phyloP scores from a whole-genome alignment of 2,113 vertebrate species.

The Neotoma lepida region DNA sequence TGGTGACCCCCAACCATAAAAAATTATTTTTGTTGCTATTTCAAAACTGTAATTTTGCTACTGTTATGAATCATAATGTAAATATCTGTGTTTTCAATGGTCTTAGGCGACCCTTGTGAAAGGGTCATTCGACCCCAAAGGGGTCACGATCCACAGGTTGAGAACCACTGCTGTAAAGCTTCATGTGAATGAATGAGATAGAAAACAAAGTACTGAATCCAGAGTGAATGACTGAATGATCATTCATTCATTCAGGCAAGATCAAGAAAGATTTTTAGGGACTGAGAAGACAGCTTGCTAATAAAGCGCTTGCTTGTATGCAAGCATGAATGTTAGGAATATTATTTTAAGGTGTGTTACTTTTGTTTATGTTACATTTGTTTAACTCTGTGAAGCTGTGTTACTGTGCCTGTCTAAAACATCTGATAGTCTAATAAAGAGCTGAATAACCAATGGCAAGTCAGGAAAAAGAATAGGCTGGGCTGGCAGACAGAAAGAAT shows the following conservation, averaged over 20 bases:
- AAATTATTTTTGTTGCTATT: neutral
- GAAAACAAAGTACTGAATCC: slow-evolving; percentile 33
- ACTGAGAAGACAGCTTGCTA: neutral
- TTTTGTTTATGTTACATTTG: too few species aligned
- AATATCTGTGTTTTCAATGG: neutral
- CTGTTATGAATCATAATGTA: neutral
- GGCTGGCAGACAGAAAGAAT: too few species aligned
- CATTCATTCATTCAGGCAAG: slow-evolving; percentile 5
- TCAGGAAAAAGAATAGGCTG: too few species aligned
- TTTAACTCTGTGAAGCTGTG: too few species aligned
- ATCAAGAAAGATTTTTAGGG: neutral
- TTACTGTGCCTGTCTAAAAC: too few species aligned
- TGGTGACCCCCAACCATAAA: neutral
- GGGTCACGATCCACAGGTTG: neutral
- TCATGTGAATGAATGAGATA: slow-evolving; percentile 36
- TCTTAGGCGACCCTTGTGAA: neutral
- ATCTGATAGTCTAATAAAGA: too few species aligned
- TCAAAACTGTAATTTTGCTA: neutral
- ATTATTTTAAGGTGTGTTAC: too few species aligned
- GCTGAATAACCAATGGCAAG: too few species aligned
- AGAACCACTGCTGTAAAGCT: neutral
- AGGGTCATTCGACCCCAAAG: neutral
- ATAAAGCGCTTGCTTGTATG: neutral
- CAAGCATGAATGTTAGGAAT: neutral
- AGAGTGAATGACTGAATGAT: neutral